phyloP scores from a whole-genome alignment of 1,140 invertebrate genomes.

The Bombus confusus region DNA sequence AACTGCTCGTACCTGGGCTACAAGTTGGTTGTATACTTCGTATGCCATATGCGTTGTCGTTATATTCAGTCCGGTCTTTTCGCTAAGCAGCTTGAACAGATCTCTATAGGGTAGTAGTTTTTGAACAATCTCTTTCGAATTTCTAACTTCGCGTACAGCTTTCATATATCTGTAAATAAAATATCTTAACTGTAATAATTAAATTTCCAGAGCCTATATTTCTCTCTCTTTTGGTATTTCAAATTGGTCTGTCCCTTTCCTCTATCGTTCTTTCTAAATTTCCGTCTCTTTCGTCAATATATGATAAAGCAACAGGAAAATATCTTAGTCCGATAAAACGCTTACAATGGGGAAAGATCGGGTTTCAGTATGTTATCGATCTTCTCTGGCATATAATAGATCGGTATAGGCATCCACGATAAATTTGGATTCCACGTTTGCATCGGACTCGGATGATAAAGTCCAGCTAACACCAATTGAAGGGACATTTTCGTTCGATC shows the following conservation, averaged over 20 bases:
- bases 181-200: not conserved
- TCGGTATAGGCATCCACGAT: constrained; percentile 75
- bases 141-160: constrained; percentile 57
- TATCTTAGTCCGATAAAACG: not conserved
- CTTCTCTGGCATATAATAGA: constrained; percentile 53
- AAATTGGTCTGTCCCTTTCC: not conserved
- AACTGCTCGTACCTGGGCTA: constrained; percentile 77
- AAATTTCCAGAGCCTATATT: not conserved
- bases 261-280: not conserved
- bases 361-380: constrained; percentile 64
- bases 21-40: constrained; percentile 80
- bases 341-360: constrained; percentile 51
- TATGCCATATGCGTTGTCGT: constrained; percentile 78
- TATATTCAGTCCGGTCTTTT: constrained; percentile 80
- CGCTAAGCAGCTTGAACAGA: constrained; percentile 80
- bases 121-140: constrained; percentile 77
- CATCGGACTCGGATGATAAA: constrained; percentile 81
- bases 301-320: not conserved
- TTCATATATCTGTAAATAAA: constrained; percentile 50
- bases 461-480: constrained; percentile 82
- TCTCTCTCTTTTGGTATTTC: not conserved
- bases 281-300: not conserved
- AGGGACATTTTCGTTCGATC: constrained; percentile 85
- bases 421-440: constrained; percentile 81
- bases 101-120: constrained; percentile 79